Base-by-base conservation (phyloP, 2,797 vertebrate genomes). In the Pipistrellus nathusii region DNA sequence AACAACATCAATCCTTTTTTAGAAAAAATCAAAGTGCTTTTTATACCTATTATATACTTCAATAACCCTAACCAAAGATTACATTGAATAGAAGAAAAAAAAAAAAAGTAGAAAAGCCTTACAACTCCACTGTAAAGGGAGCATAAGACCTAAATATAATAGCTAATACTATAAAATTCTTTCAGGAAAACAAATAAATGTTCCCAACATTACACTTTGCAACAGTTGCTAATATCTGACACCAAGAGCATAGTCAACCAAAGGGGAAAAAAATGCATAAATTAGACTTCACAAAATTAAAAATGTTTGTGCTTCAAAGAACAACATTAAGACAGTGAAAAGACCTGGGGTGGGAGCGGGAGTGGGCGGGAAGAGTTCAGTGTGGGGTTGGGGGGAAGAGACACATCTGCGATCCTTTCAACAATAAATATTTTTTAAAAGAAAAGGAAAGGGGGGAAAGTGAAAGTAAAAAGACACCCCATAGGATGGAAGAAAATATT, bases 1-100 rank as follows among this genome's bases (percentile, higher is more conserved):
- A 90, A 82, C 38, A 83, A 84, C 38, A 73, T 48, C 55, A 75
- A 80, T 90, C 71, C 44, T 75, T 84, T 84, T 94, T 83, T 68
- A 84, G 69, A 88, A 92, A 44, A 96, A 92, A 38, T 46, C 44
- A 68, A 87, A 71, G 72, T 35, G 38, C 30, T 89, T 88, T 95
- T 82, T 62, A n/a, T 41, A 75, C 55, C 72, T 41, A 38, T 85
- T 92, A 71, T 72, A 83, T 12, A 77, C 12, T 81, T 90, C 72
- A 78, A 88, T 88, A 85, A 51, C 64, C 38, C 76, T 88, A 41
- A 81, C 55, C 82, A 76, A 85, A 85, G 62, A 73, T 41, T 66
- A 96, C 20, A 57, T 85, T 81, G 53, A 80, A 81, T 30, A 44
- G 44, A 44, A 44, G 44, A 59, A 23, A 5, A 7, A 78, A 41